A percentile compares a stretch with the other conserved stretches of the same genome.
These are phyloP conservation scores for Euclidia mi DNA, from an alignment of 2,888 invertebrate species.

Conservation along the genomic window DNA sequence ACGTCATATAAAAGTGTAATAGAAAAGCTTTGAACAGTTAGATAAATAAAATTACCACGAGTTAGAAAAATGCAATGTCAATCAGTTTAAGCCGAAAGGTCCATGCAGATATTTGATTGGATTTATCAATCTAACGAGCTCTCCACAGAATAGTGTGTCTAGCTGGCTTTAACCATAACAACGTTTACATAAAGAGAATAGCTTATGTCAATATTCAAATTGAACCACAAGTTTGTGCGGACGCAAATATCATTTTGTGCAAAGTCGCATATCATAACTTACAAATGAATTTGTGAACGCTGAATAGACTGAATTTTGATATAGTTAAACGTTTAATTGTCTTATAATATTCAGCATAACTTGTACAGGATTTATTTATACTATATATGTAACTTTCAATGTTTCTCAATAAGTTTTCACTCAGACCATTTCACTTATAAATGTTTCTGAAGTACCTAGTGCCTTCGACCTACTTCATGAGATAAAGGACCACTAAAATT, in stretches of 20 bases:
- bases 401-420: slow-evolving; percentile 46
- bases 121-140: slow-evolving; percentile 20
- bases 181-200: slow-evolving; percentile 26
- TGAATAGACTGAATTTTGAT: slow-evolving; percentile 55
- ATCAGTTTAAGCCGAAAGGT: slow-evolving; percentile 15
- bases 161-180: slow-evolving; percentile 37
- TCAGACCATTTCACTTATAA: slow-evolving; percentile 33
- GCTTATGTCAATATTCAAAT: slow-evolving; percentile 20
- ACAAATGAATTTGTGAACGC: slow-evolving; percentile 48
- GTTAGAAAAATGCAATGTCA: slow-evolving; percentile 9
- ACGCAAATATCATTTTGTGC: slow-evolving; percentile 50
- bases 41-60: neutral
- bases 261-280: slow-evolving; percentile 62
- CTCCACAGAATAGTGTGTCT: slow-evolving; percentile 13
- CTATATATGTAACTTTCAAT: slow-evolving; percentile 43
- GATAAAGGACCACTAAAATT: too few species aligned
- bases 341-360: slow-evolving; percentile 60
- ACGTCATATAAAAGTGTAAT: too few species aligned
- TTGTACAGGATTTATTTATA: slow-evolving; percentile 55
- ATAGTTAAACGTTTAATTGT: slow-evolving; percentile 50
- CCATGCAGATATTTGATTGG: slow-evolving; percentile 18
- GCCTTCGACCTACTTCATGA: too few species aligned
- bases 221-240: slow-evolving; percentile 36
- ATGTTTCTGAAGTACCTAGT: slow-evolving; percentile 16
- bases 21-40: too few species aligned